These are phyloP conservation scores for Eupithecia exiguata DNA, from an alignment of 2,888 invertebrate species.

Conservation along the genomic window DNA sequence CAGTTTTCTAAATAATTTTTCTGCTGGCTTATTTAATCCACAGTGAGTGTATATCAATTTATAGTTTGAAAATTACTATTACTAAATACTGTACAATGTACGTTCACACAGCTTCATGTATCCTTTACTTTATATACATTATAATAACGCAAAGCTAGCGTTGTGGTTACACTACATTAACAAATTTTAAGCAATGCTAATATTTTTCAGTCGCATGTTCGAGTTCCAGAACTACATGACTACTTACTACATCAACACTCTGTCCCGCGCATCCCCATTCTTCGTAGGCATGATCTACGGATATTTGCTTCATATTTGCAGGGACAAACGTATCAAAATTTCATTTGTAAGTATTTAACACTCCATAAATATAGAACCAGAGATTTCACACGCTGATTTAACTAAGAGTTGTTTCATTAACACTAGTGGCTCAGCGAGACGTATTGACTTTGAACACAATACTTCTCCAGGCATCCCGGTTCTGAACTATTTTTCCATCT, in stretches of 20 bases:
- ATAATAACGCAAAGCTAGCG: neutral
- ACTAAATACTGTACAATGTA: neutral
- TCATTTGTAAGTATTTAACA: conserved; percentile 42
- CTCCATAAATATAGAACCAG: neutral
- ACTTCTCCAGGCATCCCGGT: neutral
- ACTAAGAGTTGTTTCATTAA: neutral
- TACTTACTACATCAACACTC: conserved; percentile 62
- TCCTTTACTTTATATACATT: too few relatives aligned
- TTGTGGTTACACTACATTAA: neutral
- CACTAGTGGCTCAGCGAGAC: neutral
- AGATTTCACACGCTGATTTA: neutral
- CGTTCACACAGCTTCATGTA: neutral
- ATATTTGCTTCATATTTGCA: conserved; percentile 58
- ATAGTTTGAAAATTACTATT: neutral
- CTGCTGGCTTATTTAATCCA: conserved; percentile 60
- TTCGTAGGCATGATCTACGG: conserved; percentile 66
- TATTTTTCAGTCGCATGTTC: conserved; percentile 17
- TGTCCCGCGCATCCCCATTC: conserved; percentile 65
- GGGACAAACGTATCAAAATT: conserved; percentile 54
- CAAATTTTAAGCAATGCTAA: neutral
- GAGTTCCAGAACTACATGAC: conserved; percentile 47
- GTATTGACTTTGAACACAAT: neutral
- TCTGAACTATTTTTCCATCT: too few relatives aligned
- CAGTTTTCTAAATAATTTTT: conserved; percentile 64
- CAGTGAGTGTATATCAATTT: conserved; percentile 59